Evolutionary conservation across 2,113 vertebrate genomes (phyloP).

Genomic region (Mesitornis unicolor): DNA sequence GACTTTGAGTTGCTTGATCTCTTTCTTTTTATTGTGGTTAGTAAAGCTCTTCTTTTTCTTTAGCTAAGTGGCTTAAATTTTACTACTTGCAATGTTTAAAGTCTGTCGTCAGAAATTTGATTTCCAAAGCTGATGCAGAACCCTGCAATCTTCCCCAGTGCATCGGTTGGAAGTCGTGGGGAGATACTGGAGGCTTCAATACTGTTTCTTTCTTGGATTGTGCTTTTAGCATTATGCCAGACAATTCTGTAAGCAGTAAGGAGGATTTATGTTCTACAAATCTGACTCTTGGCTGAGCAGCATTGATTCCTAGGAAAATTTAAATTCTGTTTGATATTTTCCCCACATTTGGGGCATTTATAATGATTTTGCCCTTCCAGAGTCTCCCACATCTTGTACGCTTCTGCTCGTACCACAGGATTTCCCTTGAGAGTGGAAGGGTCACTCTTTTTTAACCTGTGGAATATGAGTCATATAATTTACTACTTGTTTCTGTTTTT

Average conservation of each 20-base stretch:
- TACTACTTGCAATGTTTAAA: not conserved
- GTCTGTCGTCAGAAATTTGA: not conserved
- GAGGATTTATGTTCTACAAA: not conserved
- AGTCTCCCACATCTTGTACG: not conserved
- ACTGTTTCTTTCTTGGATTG: not conserved
- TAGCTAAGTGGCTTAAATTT: not conserved
- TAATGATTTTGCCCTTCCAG: not conserved
- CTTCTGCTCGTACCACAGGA: not conserved
- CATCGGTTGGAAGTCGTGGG: fast-evolving
- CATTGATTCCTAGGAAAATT: not conserved
- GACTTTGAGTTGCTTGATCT: not conserved
- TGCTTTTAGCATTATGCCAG: not conserved
- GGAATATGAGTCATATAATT: not conserved
- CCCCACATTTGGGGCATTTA: not conserved
- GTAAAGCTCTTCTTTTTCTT: not conserved
- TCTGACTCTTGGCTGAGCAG: not conserved
- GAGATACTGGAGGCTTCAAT: not conserved
- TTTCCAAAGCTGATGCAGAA: not conserved
- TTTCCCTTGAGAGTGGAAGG: not conserved
- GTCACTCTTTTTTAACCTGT: not conserved
- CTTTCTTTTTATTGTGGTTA: not conserved
- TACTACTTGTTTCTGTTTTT: not conserved
- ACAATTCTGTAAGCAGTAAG: not conserved
- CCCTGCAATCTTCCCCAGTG: not conserved
- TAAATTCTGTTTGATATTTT: not conserved